Evolutionary conservation across 2,797 vertebrate species (phyloP).

Genomic region (Gymnothorax javanicus): DNA sequence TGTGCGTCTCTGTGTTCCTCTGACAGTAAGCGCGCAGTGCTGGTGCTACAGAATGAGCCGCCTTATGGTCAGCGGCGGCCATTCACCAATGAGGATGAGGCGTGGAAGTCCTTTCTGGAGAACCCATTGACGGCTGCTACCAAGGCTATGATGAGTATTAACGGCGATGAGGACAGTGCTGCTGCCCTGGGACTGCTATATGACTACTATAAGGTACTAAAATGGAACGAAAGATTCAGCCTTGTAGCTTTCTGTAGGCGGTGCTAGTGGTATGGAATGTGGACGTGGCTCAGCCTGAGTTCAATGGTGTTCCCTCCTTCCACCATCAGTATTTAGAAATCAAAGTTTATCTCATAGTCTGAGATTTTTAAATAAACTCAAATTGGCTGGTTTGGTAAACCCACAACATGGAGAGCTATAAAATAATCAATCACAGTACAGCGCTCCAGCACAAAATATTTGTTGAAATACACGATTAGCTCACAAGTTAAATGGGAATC

Average conservation of each 20-base stretch:
- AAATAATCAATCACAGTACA: background rate
- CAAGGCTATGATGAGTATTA: conserved; percentile 99
- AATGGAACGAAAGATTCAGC: background rate
- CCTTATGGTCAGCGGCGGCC: conserved; percentile 88
- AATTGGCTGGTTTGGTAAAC: background rate
- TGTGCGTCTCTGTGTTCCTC: background rate
- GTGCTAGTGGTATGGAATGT: background rate
- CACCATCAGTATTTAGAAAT: background rate
- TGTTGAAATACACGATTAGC: background rate
- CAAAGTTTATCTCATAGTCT: background rate
- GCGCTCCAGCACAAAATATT: background rate
- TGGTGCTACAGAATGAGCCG: conserved; percentile 95
- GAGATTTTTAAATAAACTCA: background rate
- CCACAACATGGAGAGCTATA: background rate
- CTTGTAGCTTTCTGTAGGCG: background rate
- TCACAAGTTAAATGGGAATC: background rate
- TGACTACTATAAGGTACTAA: conserved; percentile 89
- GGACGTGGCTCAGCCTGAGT: background rate
- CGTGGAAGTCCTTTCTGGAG: conserved; percentile 97
- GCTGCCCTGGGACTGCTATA: conserved; percentile 93
- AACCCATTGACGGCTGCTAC: conserved; percentile 97
- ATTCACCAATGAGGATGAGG: conserved; percentile 94
- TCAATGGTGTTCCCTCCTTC: background rate
- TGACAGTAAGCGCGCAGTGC: conserved; percentile 90
- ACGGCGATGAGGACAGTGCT: conserved; percentile 96